phyloP scores from a whole-genome alignment of 2,888 invertebrate genomes.

The Nomada ruficornis region DNA sequence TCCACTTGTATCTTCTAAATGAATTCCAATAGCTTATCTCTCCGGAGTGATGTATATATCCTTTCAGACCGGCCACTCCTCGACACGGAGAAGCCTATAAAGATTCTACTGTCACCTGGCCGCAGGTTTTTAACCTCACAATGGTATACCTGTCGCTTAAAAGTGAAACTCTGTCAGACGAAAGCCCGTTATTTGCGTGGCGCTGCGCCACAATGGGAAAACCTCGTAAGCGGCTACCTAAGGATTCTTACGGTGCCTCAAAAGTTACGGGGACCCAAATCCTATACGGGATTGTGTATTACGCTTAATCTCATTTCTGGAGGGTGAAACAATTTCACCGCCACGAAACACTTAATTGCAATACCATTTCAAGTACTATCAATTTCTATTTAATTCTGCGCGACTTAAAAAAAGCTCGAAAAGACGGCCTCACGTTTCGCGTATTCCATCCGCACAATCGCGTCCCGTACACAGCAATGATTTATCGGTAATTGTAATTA shows the following conservation, averaged over 20 bases:
- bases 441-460: no score
- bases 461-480: neutral
- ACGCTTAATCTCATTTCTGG: constrained; percentile 29
- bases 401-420: no score
- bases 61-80: constrained; percentile 14
- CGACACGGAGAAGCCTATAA: constrained; percentile 39
- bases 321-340: constrained; percentile 23
- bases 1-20: constrained; percentile 3
- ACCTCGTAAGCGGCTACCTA: constrained; percentile 33
- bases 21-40: constrained; percentile 45
- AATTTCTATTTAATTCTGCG: no score
- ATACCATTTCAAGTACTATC: no score
- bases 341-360: neutral
- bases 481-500: neutral
- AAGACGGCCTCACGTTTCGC: no score
- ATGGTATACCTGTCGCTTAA: constrained; percentile 57
- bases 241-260: constrained; percentile 41
- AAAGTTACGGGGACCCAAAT: constrained; percentile 40
- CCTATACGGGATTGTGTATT: constrained; percentile 36
- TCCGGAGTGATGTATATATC: constrained; percentile 5
- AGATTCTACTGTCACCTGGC: constrained; percentile 60
- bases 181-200: constrained; percentile 61
- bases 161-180: constrained; percentile 66
- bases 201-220: constrained; percentile 47
- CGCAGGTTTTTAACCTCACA: constrained; percentile 56